Conservation (phyloP, 2,888 invertebrate genomes). For the Eurytoma adleriae region DNA sequence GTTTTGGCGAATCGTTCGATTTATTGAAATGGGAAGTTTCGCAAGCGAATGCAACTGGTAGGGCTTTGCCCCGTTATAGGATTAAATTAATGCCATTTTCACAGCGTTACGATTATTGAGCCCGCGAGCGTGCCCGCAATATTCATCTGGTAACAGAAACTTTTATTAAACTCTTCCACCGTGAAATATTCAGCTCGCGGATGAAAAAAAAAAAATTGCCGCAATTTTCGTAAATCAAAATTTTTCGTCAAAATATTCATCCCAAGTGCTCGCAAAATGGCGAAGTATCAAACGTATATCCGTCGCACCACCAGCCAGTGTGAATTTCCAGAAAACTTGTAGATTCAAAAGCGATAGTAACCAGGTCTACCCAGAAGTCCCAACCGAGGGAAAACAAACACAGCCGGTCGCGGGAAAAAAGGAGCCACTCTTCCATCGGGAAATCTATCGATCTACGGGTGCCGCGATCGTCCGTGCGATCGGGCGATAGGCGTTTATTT, state of each 20-base stretch:
- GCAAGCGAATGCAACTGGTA: constrained; percentile 45
- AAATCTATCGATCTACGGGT: constrained; percentile 4
- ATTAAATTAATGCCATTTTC: constrained; percentile 54
- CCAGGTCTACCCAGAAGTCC: too few species aligned
- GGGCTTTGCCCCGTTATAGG: constrained; percentile 17
- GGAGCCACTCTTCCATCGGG: not conserved
- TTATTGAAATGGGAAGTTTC: constrained; percentile 48
- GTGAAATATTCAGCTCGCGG: constrained; percentile 20
- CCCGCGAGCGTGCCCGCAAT: constrained; percentile 49
- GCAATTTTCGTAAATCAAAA: too few species aligned
- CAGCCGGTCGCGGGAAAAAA: too few species aligned
- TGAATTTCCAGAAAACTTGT: too few species aligned
- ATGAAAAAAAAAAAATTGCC: not conserved
- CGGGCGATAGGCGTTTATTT: not conserved
- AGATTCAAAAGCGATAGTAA: too few species aligned
- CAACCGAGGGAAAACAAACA: too few species aligned
- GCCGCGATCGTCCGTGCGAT: not conserved
- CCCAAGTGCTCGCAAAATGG: too few species aligned
- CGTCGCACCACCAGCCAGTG: too few species aligned
- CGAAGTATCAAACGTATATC: too few species aligned
- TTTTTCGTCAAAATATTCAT: too few species aligned
- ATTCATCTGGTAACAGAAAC: constrained; percentile 47
- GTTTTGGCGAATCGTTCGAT: constrained; percentile 29
- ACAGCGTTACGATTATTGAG: constrained; percentile 53
- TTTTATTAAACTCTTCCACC: constrained; percentile 38